Base-by-base conservation (phyloP, 2,888 invertebrate species). In the Philhelius pedissequus region DNA sequence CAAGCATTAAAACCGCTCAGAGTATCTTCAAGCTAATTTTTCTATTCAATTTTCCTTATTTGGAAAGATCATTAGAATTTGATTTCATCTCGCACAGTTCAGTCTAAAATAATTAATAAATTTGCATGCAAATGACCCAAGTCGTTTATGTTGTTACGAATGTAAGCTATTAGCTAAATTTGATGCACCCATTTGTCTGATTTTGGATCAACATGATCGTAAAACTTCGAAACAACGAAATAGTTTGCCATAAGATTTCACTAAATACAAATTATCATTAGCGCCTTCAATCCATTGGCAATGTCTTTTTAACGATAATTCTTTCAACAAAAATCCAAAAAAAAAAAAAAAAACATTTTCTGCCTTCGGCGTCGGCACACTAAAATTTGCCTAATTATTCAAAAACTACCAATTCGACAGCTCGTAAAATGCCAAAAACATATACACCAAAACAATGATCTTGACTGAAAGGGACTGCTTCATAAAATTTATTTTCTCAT, bases 61-160 rank as follows among this genome's bases (percentile, higher is more conserved):
- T 78, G 73, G 77, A 15, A 9, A 69, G 62, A 80, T 66, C 56
- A 20, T 68, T 40, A 30, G 35, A 32, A 40, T 15, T 69, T 74
- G 27, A 50, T 13, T 68, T 79, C 25, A 38, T 38, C 38, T 13
- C 1, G n/a, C 62, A n/a, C 38, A 9, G 56, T 38, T 50, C 58
- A 79, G 52, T 25, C 62, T 11, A 22, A 32, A 13, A 1, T 30
- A 27, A 25, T 22, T 6, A 25, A 64, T 56, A 48, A 69, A 78
- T 83, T 83, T 74, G 56, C 77, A 83, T 83, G 68, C 40, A 69
- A 83, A 83, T 81, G 43, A 38, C 54, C n/a, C 20, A 32, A 22
- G 18, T 13, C 30, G 25, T 6, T 20, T 27, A 7, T 32, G 9
- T 9, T 27, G 27, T 38, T 54, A 18, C 13, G 6, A 45, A 52